A percentile compares a stretch with the other conserved stretches of the same genome.
Evolutionary conservation across 2,888 invertebrate genomes (phyloP).

Genomic region (Arrhopalites spinosus): DNA sequence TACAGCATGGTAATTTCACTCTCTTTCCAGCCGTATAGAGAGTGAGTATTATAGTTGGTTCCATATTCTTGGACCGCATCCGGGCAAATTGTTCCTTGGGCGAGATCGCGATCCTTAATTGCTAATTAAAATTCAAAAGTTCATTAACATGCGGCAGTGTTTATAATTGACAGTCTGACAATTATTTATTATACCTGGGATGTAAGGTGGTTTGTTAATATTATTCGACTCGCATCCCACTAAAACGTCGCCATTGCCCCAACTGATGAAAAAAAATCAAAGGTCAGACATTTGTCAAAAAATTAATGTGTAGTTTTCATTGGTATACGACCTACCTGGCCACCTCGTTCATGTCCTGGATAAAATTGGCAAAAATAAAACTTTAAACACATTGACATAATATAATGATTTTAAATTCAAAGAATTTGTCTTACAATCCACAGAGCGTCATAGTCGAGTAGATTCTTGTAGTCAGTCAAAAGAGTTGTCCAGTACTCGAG

Average conservation of each 20-base stretch:
- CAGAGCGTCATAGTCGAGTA: conserved; percentile 74
- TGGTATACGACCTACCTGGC: too few relatives aligned
- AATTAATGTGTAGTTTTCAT: too few relatives aligned
- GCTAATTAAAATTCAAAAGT: conserved; percentile 4
- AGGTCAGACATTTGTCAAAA: too few relatives aligned
- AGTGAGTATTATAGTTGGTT: conserved; percentile 76
- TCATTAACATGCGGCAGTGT: not conserved
- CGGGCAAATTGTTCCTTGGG: conserved; percentile 74
- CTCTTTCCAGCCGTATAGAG: conserved; percentile 76
- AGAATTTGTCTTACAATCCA: conserved; percentile 72
- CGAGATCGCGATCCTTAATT: conserved; percentile 20
- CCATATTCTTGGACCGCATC: conserved; percentile 74
- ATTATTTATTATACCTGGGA: conserved; percentile 63
- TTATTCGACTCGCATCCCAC: conserved; percentile 65
- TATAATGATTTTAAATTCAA: conserved; percentile 1
- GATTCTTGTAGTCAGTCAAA: conserved; percentile 68
- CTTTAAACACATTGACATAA: not conserved
- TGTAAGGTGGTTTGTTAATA: conserved; percentile 72
- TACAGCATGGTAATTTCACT: conserved; percentile 74
- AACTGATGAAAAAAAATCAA: conserved; percentile 58
- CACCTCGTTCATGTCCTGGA: conserved; percentile 85
- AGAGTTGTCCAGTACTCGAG: conserved; percentile 74
- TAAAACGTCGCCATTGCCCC: conserved; percentile 60
- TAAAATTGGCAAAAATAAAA: conserved; percentile 37
- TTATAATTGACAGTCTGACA: not conserved